These are phyloP conservation scores for Neotoma lepida DNA, from an alignment of 2,113 vertebrate genomes.

Conservation along the genomic window DNA sequence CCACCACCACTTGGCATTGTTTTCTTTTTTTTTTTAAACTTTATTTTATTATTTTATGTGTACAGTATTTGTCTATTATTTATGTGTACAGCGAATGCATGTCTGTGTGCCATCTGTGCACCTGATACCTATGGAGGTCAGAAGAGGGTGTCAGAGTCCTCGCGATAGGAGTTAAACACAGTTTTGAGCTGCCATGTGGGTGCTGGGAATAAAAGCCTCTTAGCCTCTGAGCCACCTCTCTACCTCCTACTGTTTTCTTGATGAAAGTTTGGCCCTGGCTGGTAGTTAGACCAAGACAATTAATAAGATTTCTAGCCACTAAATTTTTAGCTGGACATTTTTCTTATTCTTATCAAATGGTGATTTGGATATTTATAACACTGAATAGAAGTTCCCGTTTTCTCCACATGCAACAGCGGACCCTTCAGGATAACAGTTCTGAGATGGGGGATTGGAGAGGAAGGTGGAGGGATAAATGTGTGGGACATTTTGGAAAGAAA, in stretches of 20 bases:
- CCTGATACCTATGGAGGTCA: not conserved
- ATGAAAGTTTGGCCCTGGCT: not conserved
- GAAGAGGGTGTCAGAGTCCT: not conserved
- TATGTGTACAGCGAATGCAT: not conserved
- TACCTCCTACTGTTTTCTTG: not conserved
- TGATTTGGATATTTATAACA: not conserved
- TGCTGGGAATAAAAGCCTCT: not conserved
- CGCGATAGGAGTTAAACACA: not conserved
- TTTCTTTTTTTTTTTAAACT: not conserved
- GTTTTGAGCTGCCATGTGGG: not conserved
- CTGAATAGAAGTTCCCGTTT: not conserved
- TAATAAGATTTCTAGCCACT: conserved; percentile 10
- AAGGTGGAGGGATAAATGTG: not conserved
- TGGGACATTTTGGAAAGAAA: not conserved
- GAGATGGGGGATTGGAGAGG: not conserved
- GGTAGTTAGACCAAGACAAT: not conserved
- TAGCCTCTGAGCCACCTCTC: not conserved
- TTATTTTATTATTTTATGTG: not conserved
- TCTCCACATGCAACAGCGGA: not conserved
- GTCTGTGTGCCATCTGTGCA: too few species aligned
- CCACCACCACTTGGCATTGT: too few species aligned
- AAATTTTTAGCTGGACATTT: not conserved
- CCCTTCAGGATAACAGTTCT: not conserved
- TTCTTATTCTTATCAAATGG: not conserved
- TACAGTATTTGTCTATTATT: not conserved